Conservation (phyloP, 2,797 vertebrate genomes). For the Triplophysa bombifrons region DNA sequence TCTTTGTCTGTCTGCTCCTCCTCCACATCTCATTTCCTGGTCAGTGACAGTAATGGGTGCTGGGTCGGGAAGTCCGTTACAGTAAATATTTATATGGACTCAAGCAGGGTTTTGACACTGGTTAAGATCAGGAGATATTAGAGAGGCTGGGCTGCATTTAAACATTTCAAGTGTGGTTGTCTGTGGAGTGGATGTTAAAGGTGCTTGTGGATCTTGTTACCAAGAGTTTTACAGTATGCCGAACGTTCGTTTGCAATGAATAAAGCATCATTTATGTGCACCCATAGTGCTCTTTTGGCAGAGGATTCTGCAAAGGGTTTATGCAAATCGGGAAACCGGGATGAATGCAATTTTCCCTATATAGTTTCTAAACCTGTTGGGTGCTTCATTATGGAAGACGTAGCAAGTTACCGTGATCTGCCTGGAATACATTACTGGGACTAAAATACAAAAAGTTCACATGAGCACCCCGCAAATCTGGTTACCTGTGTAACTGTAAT, state of each 20-base stretch:
- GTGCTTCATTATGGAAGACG: not conserved
- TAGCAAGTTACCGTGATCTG: not conserved
- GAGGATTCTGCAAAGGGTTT: not conserved
- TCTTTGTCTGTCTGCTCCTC: constrained; percentile 14
- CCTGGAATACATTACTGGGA: not conserved
- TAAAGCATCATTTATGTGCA: not conserved
- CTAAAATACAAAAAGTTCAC: not conserved
- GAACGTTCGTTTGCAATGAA: not conserved
- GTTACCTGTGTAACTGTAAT: not conserved
- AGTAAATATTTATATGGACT: constrained; percentile 55
- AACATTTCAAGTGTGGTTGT: constrained; percentile 31
- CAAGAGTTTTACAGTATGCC: not conserved
- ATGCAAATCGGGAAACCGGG: not conserved
- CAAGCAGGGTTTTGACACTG: constrained; percentile 38
- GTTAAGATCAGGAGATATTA: constrained; percentile 22
- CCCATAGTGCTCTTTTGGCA: not conserved
- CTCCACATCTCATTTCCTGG: not conserved
- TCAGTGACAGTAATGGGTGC: constrained; percentile 48
- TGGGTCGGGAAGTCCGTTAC: constrained; percentile 37
- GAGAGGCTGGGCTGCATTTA: constrained; percentile 18
- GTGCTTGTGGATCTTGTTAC: not conserved
- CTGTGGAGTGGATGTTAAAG: not conserved
- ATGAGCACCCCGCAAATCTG: not conserved
- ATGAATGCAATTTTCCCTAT: not conserved
- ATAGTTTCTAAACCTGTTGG: not conserved